Evolutionary conservation across 1,140 invertebrate genomes (phyloP), one percentile per base, ranked within the genome.

Genomic region (Meloidogyne exigua): DNA sequence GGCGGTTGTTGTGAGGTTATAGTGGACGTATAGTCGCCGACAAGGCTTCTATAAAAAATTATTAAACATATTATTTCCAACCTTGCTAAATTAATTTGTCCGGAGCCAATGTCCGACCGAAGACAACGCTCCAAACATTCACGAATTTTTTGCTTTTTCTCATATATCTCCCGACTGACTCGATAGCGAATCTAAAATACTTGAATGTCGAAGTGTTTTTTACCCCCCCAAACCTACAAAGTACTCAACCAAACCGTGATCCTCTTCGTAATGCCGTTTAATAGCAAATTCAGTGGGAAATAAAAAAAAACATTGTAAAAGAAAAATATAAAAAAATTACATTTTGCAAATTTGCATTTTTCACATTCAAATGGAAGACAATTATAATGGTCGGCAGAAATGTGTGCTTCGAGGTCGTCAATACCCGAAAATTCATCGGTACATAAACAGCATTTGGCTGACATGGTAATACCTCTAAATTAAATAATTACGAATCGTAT

Each of bases 271-370:
- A 32, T 81, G 80, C 7, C 26, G 70, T n/a, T 63, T 63, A 12
- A 81, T 63, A 23, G 80, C 80, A 28, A 36, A 81, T 66, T 81
- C 80, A 5, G 80, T 81, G 5, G 80, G 49, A 63, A 81, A 81
- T n/a, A n/a, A n/a, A n/a, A n/a, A n/a, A n/a, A n/a, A n/a, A n/a
- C n/a, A n/a, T n/a, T n/a, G n/a, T n/a, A n/a, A n/a, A n/a, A n/a
- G n/a, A n/a, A n/a, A n/a, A n/a, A n/a, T n/a, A n/a, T n/a, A n/a
- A n/a, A n/a, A n/a, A n/a, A n/a, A n/a, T n/a, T n/a, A n/a, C n/a
- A n/a, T 66, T 77, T 81, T 2, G 80, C 80, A 44, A 78, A 81
- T 18, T 68, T 67, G 62, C 80, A 81, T 64, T 76, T 80, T 57
- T 81, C 80, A 49, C 80, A 81, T 75, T 80, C 80, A 39, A 73